A percentile compares a stretch with the other conserved stretches of the same genome.
phyloP scores from a whole-genome alignment of 2,113 vertebrate species.

The Phasianus colchicus region DNA sequence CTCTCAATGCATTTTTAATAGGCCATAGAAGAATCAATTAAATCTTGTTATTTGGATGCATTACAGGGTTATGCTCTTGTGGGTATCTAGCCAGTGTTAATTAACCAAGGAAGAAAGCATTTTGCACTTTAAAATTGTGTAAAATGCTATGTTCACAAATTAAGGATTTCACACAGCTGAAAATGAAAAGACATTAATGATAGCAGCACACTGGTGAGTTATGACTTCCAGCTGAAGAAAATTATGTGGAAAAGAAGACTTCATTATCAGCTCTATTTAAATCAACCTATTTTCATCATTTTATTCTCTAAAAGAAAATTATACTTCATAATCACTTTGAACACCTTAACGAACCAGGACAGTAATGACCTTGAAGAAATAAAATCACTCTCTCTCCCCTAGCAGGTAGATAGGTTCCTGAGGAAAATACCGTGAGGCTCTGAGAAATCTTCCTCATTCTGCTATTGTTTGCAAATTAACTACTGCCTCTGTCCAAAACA shows the following conservation, averaged over 20 bases:
- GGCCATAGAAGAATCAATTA: conserved; percentile 65
- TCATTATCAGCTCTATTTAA: conserved; percentile 34
- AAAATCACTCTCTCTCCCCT: background rate
- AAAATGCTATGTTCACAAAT: conserved; percentile 25
- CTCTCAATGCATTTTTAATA: conserved; percentile 66
- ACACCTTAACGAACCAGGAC: background rate
- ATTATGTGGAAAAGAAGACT: background rate
- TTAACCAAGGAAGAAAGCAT: conserved; percentile 44
- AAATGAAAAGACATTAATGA: conserved; percentile 14
- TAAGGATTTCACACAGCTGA: background rate
- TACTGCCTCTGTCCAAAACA: accelerated
- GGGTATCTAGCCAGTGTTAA: conserved; percentile 44
- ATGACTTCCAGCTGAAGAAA: background rate
- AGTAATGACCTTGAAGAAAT: background rate
- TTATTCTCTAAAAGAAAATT: background rate
- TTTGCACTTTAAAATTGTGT: conserved; percentile 11
- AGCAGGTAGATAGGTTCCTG: background rate
- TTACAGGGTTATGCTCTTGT: conserved; percentile 53
- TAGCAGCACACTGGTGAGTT: background rate
- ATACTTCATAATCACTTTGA: background rate
- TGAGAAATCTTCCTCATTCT: background rate
- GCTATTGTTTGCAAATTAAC: background rate
- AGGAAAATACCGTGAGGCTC: background rate
- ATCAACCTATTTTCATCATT: background rate
- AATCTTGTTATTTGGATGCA: conserved; percentile 56